These are phyloP conservation scores for Tetragonula clypearis DNA, from an alignment of 1,140 invertebrate species.

Conservation along the genomic window DNA sequence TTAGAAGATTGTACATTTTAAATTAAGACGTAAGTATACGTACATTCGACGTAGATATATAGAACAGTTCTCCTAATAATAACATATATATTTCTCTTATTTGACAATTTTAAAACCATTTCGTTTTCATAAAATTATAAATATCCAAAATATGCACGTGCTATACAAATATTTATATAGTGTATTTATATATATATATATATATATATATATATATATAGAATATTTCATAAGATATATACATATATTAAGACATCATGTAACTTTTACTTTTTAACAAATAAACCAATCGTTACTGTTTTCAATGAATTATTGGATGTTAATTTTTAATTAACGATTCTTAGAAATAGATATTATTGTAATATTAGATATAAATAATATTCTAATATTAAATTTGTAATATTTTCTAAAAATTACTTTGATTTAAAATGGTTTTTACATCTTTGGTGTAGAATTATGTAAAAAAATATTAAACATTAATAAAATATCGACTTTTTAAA, in stretches of 20 bases:
- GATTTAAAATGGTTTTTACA: not conserved
- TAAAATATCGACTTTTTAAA: not conserved
- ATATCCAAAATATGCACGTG: slow-evolving; percentile 5
- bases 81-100: slow-evolving; percentile 9
- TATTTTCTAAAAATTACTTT: not conserved
- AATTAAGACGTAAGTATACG: not conserved
- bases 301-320: slow-evolving; percentile 9
- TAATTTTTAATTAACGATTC: slow-evolving; percentile 5
- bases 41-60: slow-evolving; percentile 8
- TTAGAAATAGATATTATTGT: not conserved
- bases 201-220: slow-evolving; percentile 8
- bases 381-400: no score
- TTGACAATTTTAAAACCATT: slow-evolving; percentile 10
- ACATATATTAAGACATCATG: not conserved
- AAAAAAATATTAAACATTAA: not conserved
- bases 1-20: slow-evolving; percentile 22
- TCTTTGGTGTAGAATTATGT: not conserved
- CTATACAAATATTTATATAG: slow-evolving; percentile 40
- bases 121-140: slow-evolving; percentile 29
- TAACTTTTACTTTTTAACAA: not conserved
- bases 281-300: not conserved
- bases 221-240: slow-evolving; percentile 24
- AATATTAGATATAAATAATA: not conserved
- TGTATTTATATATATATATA: slow-evolving; percentile 1
- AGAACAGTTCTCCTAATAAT: slow-evolving; percentile 15